Evolutionary conservation across 2,113 vertebrate species (phyloP).

Genomic region (Verasper variegatus): DNA sequence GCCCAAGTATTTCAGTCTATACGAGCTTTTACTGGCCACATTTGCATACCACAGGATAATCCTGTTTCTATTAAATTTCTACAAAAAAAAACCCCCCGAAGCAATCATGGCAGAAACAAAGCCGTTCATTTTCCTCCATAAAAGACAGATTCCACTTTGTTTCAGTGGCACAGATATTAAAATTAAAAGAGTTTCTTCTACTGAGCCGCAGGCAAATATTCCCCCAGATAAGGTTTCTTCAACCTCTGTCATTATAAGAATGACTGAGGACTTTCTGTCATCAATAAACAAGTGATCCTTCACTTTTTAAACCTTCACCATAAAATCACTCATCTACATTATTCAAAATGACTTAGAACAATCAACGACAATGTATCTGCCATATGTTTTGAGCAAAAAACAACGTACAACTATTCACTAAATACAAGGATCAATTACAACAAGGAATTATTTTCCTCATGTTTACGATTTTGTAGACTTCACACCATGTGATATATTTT

Average conservation of each 20-base stretch:
- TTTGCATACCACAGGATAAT: conserved; percentile 25
- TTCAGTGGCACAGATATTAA: not conserved
- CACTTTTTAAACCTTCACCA: no score
- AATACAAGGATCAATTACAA: not conserved
- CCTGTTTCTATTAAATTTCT: conserved; percentile 33
- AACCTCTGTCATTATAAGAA: not conserved
- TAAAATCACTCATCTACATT: no score
- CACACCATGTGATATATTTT: not conserved
- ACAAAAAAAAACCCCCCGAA: not conserved
- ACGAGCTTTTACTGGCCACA: not conserved
- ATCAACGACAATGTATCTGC: no score
- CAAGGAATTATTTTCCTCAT: not conserved
- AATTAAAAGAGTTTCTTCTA: not conserved
- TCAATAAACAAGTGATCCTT: not conserved
- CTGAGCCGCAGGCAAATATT: not conserved
- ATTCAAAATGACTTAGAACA: no score
- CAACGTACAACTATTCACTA: not conserved
- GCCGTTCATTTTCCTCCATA: not conserved
- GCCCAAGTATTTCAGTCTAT: conserved; percentile 7
- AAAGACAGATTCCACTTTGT: not conserved
- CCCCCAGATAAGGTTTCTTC: not conserved
- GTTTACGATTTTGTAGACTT: not conserved
- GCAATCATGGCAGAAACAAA: not conserved
- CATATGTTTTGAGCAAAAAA: not conserved
- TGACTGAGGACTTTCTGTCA: not conserved